Percentiles rank a stretch among this genome's conserved stretches.
These are phyloP conservation scores for Reinhardtius hippoglossoides DNA, from an alignment of 2,113 vertebrate species.

Conservation along the genomic window DNA sequence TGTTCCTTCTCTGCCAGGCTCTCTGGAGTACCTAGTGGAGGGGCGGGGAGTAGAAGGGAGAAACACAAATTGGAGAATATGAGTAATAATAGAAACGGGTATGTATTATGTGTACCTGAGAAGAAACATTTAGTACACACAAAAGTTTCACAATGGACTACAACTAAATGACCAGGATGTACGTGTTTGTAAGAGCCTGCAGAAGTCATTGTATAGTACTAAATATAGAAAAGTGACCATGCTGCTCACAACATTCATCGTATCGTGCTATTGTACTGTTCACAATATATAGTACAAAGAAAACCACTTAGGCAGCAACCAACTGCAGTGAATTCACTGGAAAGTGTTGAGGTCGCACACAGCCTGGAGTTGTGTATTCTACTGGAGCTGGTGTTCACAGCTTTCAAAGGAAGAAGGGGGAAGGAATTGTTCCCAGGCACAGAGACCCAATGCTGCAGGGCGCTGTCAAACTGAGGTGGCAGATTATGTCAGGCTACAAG, in stretches of 20 bases:
- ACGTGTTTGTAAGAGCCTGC: constrained; percentile 24
- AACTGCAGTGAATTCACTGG: constrained; percentile 70
- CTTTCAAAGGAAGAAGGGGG: constrained; percentile 71
- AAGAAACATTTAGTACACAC: constrained; percentile 5
- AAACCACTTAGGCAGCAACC: constrained; percentile 61
- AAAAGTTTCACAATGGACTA: constrained; percentile 11
- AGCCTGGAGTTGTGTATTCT: constrained; percentile 70
- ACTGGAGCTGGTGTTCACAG: constrained; percentile 63
- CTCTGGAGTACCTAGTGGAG: constrained; percentile 92
- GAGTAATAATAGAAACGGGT: constrained; percentile 13
- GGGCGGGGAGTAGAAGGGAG: neutral
- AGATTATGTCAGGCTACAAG: constrained; percentile 77
- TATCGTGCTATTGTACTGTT: constrained; percentile 54
- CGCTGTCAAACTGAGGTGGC: constrained; percentile 75
- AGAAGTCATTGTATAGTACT: constrained; percentile 36
- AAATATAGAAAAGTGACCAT: constrained; percentile 53
- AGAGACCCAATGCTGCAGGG: constrained; percentile 70
- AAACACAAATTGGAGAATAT: constrained; percentile 14
- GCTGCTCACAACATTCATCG: constrained; percentile 46
- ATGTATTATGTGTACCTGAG: neutral
- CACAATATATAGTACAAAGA: constrained; percentile 68
- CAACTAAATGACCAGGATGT: constrained; percentile 15
- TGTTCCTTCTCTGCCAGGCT: constrained; percentile 98
- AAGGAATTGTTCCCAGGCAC: constrained; percentile 71
- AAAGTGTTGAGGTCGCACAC: constrained; percentile 76